phyloP scores from a whole-genome alignment of 2,888 invertebrate species.

The Lamellibrachia satsuma region DNA sequence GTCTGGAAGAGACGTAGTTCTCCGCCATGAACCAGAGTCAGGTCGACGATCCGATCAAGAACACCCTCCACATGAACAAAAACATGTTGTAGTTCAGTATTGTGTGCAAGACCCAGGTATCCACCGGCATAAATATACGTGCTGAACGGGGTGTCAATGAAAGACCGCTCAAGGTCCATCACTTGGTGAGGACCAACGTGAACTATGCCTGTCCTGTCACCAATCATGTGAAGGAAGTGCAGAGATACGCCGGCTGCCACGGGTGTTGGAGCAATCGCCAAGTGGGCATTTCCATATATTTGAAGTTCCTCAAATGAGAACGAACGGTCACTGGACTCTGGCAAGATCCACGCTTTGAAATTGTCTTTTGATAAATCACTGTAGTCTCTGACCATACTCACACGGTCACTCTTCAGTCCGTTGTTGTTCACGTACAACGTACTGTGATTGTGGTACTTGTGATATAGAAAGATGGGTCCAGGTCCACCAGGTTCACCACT shows the following conservation, averaged over 20 bases:
- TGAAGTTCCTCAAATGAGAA: constrained; percentile 51
- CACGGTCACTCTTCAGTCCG: constrained; percentile 23
- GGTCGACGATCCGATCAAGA: constrained; percentile 50
- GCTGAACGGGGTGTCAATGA: constrained; percentile 53
- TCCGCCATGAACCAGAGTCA: constrained; percentile 51
- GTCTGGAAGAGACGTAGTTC: constrained; percentile 47
- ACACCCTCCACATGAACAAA: constrained; percentile 51
- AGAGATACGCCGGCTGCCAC: constrained; percentile 39
- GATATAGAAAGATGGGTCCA: constrained; percentile 51
- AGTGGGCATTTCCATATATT: constrained; percentile 53
- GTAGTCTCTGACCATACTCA: constrained; percentile 42
- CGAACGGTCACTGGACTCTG: constrained; percentile 43
- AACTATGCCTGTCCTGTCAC: constrained; percentile 50
- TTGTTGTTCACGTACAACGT: constrained; percentile 51
- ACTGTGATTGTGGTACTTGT: constrained; percentile 47
- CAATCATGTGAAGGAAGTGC: constrained; percentile 53
- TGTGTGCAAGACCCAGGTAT: constrained; percentile 53
- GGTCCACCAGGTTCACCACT: constrained; percentile 51
- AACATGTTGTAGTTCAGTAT: constrained; percentile 49
- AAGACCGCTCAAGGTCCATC: constrained; percentile 48
- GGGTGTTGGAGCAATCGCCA: constrained; percentile 48
- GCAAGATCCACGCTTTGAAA: constrained; percentile 55
- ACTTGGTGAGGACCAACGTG: constrained; percentile 53
- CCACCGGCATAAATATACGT: constrained; percentile 51
- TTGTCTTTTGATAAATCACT: constrained; percentile 45